Base-by-base conservation (phyloP, 2,797 vertebrate species). In the Hoplostethus mediterraneus region DNA sequence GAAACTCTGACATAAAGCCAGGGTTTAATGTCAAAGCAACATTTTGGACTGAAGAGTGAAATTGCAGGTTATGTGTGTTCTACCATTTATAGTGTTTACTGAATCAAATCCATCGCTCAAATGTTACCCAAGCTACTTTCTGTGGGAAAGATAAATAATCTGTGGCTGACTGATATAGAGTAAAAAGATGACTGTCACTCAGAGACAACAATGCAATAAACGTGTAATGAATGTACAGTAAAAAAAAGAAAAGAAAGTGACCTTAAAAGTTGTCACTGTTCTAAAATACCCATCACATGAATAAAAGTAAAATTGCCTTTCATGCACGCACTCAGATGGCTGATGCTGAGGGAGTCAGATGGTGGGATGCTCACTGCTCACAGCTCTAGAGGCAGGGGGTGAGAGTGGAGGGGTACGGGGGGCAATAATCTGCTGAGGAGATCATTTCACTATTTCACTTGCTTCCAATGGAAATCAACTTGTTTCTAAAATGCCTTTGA, bases 361-460 rank as follows among this genome's bases (percentile, higher is more conserved):
- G 86, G 84, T 73, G 83, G 90, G 87, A 77, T 61, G 83, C 77
- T 87, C 84, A 84, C 84, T 87, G 75, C 74, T 84, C 86, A 80
- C 87, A 91, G 88, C 28, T 28, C 11, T 14, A 13, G 12, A 31
- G 53, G 33, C 33, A 11, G 51, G 0, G 53, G 13, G 31, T 33
- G 31, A 5, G 33, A 5, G 25, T 21, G 10, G 38, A 4, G 48
- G 38, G 40, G 25, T 36, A 4, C 6, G 63, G 25, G 36, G 21
- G 21, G 21, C 21, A 21, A 21, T 21, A 21, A 21, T 21, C 21
- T 21, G 21, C 36, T 5, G 36, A 36, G 2, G 36, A 36, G 36
- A 36, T 36, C 36, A 36, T 36, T 5, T 36, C 36, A 36, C 21
- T n/a, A n/a, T n/a, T 21, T 36, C 4, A 36, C 4, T n/a, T n/a